Conservation (phyloP, 2,888 invertebrate species). For the Ennomos erosarius region DNA sequence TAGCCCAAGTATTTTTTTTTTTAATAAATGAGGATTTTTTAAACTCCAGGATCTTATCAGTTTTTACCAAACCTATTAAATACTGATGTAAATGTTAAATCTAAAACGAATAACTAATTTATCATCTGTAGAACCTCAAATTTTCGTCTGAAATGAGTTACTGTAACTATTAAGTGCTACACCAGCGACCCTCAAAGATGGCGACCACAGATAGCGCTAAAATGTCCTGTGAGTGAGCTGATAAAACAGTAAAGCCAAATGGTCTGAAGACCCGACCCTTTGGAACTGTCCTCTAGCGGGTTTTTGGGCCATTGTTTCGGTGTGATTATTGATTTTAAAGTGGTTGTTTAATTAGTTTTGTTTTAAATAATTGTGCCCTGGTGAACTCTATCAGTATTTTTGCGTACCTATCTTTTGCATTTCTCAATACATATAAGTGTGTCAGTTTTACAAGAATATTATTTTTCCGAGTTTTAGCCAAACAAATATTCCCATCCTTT, state of each 20-base stretch:
- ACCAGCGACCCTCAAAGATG: constrained; percentile 67
- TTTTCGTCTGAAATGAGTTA: constrained; percentile 12
- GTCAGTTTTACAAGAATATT: no score
- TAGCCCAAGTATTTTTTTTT: no score
- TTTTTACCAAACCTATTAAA: no score
- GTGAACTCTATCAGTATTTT: no score
- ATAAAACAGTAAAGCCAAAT: constrained; percentile 76
- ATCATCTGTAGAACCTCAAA: background rate
- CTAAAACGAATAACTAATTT: background rate
- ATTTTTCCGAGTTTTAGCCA: no score
- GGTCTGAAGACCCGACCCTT: constrained; percentile 51
- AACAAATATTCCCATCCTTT: no score
- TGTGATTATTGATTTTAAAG: constrained; percentile 31
- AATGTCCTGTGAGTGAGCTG: constrained; percentile 72
- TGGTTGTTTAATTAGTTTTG: constrained; percentile 20
- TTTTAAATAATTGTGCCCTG: no score
- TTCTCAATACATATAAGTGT: no score
- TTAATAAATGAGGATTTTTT: no score
- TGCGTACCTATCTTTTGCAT: no score
- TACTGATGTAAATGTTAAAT: no score
- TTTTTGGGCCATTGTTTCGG: constrained; percentile 27
- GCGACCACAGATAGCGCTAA: constrained; percentile 68
- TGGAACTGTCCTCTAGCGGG: constrained; percentile 24
- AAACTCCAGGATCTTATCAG: no score
- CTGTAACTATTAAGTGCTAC: constrained; percentile 34